phyloP scores from a whole-genome alignment of 2,113 vertebrate genomes.

The Platichthys flesus region DNA sequence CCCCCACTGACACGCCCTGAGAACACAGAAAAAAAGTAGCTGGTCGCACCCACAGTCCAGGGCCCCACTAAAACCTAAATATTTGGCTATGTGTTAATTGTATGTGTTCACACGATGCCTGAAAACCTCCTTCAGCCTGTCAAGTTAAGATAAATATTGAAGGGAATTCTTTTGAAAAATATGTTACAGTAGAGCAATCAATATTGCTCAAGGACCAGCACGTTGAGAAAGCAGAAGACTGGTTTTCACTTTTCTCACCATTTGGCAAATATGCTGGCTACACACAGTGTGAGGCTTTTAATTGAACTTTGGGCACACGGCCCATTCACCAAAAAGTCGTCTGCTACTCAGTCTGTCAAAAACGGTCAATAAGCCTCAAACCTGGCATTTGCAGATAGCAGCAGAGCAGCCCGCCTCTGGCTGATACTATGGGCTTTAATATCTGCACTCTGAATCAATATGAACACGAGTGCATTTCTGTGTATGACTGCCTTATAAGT shows the following conservation, averaged over 20 bases:
- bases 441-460: conserved; percentile 45
- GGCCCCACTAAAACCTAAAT: conserved; percentile 45
- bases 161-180: conserved; percentile 18
- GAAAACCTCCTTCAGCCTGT: conserved; percentile 49
- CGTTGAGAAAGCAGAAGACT: conserved; percentile 61
- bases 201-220: conserved; percentile 57
- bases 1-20: neutral
- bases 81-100: conserved; percentile 26
- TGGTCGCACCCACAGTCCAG: conserved; percentile 40
- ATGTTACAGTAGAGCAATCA: conserved; percentile 29
- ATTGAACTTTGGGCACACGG: conserved; percentile 73
- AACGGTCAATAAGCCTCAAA: conserved; percentile 68
- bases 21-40: conserved; percentile 51
- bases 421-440: conserved; percentile 49
- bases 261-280: conserved; percentile 63
- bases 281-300: conserved; percentile 68
- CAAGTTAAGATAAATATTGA: conserved; percentile 53
- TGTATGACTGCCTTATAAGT: conserved; percentile 35
- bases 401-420: conserved; percentile 34
- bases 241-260: conserved; percentile 44
- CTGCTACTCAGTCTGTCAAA: conserved; percentile 71
- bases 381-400: conserved; percentile 57
- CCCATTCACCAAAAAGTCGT: conserved; percentile 66
- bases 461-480: conserved; percentile 31
- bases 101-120: conserved; percentile 30